Conservation (phyloP, 2,888 invertebrate genomes). For the Diachrysia chrysitis region DNA sequence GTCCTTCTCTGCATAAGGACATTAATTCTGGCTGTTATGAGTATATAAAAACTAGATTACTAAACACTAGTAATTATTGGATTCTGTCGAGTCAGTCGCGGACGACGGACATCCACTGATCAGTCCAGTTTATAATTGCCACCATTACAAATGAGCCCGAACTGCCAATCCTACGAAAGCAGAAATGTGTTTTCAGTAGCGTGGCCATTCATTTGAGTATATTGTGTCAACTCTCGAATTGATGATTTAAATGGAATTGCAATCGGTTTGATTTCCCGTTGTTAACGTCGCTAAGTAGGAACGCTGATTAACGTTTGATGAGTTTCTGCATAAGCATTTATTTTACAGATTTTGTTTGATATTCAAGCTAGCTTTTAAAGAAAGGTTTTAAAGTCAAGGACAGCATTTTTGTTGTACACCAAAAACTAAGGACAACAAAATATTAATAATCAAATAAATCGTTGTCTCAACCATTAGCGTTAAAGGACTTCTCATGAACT, state of each 20-base stretch:
- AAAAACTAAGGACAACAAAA: background rate
- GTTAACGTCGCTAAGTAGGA: slow-evolving; percentile 55
- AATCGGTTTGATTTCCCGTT: slow-evolving; percentile 58
- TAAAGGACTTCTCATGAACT: background rate
- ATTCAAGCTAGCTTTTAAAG: too few relatives aligned
- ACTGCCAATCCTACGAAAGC: slow-evolving; percentile 77
- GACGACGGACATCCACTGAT: slow-evolving; percentile 77
- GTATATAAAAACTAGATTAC: slow-evolving; percentile 32
- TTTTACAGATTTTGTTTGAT: background rate
- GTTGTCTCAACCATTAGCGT: background rate
- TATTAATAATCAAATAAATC: background rate
- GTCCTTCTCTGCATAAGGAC: too few relatives aligned
- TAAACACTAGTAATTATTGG: slow-evolving; percentile 39
- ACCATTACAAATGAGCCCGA: slow-evolving; percentile 84
- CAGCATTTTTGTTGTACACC: too few relatives aligned
- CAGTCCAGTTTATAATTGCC: slow-evolving; percentile 84
- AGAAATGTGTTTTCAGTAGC: slow-evolving; percentile 82
- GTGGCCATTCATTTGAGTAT: slow-evolving; percentile 86
- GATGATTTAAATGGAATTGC: slow-evolving; percentile 76
- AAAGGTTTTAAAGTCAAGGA: too few relatives aligned
- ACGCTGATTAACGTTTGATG: slow-evolving; percentile 46
- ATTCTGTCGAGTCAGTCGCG: slow-evolving; percentile 56
- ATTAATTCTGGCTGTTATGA: too few relatives aligned
- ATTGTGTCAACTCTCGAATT: slow-evolving; percentile 81
- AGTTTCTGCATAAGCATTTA: slow-evolving; percentile 10